phyloP scores from a whole-genome alignment of 1,140 invertebrate species.

The Trypoxylus dichotomus region DNA sequence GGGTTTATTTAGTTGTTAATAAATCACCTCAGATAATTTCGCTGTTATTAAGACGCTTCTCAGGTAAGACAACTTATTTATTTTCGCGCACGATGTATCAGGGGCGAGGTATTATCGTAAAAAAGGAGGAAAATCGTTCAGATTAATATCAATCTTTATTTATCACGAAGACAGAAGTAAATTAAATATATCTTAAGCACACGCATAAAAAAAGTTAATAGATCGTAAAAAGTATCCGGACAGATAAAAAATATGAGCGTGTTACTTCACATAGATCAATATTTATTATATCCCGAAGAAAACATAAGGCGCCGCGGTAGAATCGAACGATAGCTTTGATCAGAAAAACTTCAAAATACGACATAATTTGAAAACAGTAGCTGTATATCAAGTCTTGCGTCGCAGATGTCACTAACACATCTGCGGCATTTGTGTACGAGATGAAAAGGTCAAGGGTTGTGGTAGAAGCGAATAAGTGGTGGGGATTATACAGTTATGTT shows the following conservation, averaged over 20 bases:
- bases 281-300: not conserved
- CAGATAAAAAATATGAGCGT: not conserved
- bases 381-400: not conserved
- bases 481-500: not conserved
- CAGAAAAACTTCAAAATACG: not conserved
- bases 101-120: conserved; percentile 2
- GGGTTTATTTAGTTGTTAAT: too few relatives aligned
- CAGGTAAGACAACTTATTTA: not conserved
- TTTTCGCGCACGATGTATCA: not conserved
- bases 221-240: conserved; percentile 13
- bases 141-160: conserved; percentile 15
- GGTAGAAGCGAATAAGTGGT: not conserved
- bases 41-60: not conserved
- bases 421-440: not conserved
- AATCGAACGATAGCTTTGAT: not conserved
- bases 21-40: too few relatives aligned
- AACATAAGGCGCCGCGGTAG: not conserved
- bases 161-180: conserved; percentile 18
- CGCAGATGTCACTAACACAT: not conserved
- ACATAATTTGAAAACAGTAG: conserved; percentile 3
- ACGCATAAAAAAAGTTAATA: conserved; percentile 20
- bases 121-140: not conserved
- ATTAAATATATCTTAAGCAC: conserved; percentile 17
- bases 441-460: conserved; percentile 12
- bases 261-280: conserved; percentile 19